Base-by-base conservation (phyloP, 2,888 invertebrate genomes). In the Anthrax anthrax region DNA sequence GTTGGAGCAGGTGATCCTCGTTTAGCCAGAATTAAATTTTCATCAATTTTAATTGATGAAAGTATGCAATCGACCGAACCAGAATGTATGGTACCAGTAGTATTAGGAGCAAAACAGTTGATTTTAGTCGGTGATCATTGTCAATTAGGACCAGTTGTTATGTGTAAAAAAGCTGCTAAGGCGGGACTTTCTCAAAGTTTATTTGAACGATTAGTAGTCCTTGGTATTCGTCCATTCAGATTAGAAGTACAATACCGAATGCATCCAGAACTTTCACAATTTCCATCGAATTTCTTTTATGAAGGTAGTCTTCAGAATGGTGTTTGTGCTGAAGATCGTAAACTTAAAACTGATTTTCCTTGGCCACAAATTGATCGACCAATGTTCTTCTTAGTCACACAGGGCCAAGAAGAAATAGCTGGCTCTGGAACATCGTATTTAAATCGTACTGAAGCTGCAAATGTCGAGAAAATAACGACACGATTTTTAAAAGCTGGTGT, bases 91-190 rank as follows among this genome's bases (percentile, higher is more conserved):
- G 97, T 98, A 17, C 96, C 98, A 0, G 95, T 98, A 0, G 95
- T 98, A 0, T 74, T 97, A 5, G 98, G 98, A 13, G 96, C 96
- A 9, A 83, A 94, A 56, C 97, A 97, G 67, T 72, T 98, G 44
- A 95, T 98, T 53, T 77, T 98, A 3, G 98, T 98, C 1, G 98
- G 98, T 13, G 98, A 99, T 69, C 98, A 99, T 64, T 98, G 98
- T 62, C 98, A 99, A 69, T 72, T 98, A 50, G 97, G 97, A 0
- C 98, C 97, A 0, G 97, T 98, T 1, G 97, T 98, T 1, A 96
- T 97, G 95, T 97, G 96, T 72, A 97, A 97, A 69, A 95, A 96
- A 64, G 97, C 98, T 0, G 94, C 96, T 0, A 78, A 89, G 45
- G 97, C 98, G 1, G 98, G 98, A 2, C 77, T 99, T 18, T 91